Conservation (phyloP, 2,113 vertebrate species). For the Alouatta palliata region DNA sequence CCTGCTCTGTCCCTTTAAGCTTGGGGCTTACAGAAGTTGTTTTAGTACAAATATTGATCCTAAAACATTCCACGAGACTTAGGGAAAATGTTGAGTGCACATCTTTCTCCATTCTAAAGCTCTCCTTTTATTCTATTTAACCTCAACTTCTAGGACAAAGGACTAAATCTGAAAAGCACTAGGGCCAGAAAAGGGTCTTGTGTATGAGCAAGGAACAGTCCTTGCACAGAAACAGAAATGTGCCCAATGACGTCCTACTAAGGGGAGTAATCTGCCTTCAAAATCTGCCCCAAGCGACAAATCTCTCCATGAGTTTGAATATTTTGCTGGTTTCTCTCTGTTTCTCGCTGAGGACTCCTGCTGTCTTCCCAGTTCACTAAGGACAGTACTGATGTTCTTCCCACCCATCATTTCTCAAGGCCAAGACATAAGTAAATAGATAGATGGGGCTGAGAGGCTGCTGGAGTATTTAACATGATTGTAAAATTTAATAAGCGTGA, state of each 20-base stretch:
- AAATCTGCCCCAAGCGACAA: background rate
- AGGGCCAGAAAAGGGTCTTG: background rate
- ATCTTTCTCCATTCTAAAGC: constrained; percentile 6
- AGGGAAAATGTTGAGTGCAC: background rate
- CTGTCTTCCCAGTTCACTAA: background rate
- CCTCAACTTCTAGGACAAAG: background rate
- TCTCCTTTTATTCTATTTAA: background rate
- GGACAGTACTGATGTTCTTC: background rate
- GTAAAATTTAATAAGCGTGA: background rate
- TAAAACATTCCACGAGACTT: background rate
- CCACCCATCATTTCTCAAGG: background rate
- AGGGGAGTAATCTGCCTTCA: background rate
- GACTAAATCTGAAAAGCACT: background rate
- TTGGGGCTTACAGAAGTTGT: background rate
- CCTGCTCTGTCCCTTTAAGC: background rate
- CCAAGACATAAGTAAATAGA: background rate
- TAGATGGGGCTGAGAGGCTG: background rate
- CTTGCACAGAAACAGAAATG: background rate
- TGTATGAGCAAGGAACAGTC: background rate
- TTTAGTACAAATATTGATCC: background rate
- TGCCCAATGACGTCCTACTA: background rate
- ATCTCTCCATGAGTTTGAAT: background rate
- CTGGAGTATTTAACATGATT: background rate
- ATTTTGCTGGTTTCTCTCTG: background rate
- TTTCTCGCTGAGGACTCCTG: background rate